Base-by-base conservation (phyloP, 1,140 invertebrate species). In the Bombus consobrinus region DNA sequence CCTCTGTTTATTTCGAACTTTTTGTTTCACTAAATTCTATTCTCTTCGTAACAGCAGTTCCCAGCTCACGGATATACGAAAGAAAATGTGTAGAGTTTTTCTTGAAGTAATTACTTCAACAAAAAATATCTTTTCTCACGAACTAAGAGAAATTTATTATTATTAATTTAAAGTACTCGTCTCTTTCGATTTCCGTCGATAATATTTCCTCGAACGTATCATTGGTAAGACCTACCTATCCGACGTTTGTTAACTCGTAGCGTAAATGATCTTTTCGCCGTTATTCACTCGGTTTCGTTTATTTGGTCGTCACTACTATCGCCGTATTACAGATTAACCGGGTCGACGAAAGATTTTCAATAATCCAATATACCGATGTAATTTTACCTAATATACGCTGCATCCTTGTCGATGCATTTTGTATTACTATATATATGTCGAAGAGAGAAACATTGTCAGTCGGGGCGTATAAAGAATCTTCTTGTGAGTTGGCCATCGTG, bases 311-410 rank as follows among this genome's bases (percentile, higher is more conserved):
- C 28, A 1, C 28, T 62, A n/a, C 4, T n/a, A 5, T 28, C 10
- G 39, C 28, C 41, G 41, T 73, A 73, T 73, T 12, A 10, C 71
- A 0, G 41, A 73, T 73, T 73, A 73, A 41, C n/a, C 9, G 39
- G 32, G 28, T 73, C 71, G 39, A 47, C 34, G 71, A 34, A 41
- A 73, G 71, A 73, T 41, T 73, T 32, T 73, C 71, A 73, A 73
- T 73, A 73, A 73, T 41, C 71, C 39, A 1, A n/a, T 32, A 32
- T n/a, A 18, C 39, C 71, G 28, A n/a, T 32, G 71, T 73, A 73
- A 73, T 73, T 43, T 73, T 18, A 73, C 41, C 15, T 72, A 18
- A 22, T 32, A 43, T 32, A 43, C 59, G 28, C 28, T 37, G 25
- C 22, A 43, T 32, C 1, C 32, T n/a, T 22, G 47, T 53, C 47